These are phyloP conservation scores for Tigriopus japonicus DNA, from an alignment of 1,140 invertebrate genomes.

Conservation along the genomic window DNA sequence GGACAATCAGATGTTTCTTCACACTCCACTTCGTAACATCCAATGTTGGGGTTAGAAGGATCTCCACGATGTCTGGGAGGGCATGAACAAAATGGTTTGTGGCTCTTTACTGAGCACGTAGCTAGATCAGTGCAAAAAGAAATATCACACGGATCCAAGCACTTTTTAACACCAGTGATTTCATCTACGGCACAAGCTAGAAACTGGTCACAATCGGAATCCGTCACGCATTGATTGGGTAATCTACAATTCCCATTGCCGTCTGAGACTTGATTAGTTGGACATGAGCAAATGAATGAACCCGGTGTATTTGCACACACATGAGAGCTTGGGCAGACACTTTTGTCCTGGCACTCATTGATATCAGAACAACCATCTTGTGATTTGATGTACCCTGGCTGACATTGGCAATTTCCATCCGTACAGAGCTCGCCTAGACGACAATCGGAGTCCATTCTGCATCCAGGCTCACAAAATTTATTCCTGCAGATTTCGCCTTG, in stretches of 20 bases:
- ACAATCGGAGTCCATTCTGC: slow-evolving; percentile 58
- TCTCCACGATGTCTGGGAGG: slow-evolving; percentile 43
- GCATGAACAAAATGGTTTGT: slow-evolving; percentile 50
- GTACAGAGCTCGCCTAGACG: slow-evolving; percentile 54
- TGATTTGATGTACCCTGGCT: slow-evolving; percentile 20
- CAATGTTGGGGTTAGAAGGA: slow-evolving; percentile 26
- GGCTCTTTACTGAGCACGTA: slow-evolving; percentile 45
- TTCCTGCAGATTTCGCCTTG: slow-evolving; percentile 69
- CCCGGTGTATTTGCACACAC: slow-evolving; percentile 56
- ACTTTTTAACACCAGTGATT: slow-evolving; percentile 23
- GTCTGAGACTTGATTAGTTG: slow-evolving; percentile 18
- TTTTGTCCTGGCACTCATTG: slow-evolving; percentile 24
- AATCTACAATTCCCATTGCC: slow-evolving; percentile 18
- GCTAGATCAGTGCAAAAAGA: slow-evolving; percentile 45
- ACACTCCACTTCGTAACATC: slow-evolving; percentile 20
- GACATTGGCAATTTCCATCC: slow-evolving; percentile 46
- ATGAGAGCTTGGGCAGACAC: slow-evolving; percentile 56
- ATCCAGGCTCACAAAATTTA: slow-evolving; percentile 59
- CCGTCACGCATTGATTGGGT: slow-evolving; percentile 14
- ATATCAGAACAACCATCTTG: slow-evolving; percentile 52
- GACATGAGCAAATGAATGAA: slow-evolving; percentile 54
- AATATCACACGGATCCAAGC: slow-evolving; percentile 23
- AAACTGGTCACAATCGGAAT: slow-evolving; percentile 11
- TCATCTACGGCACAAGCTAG: not conserved
- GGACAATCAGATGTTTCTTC: slow-evolving; percentile 19